Base-by-base conservation (phyloP, 2,888 invertebrate genomes). In the Tortricodes alternella region DNA sequence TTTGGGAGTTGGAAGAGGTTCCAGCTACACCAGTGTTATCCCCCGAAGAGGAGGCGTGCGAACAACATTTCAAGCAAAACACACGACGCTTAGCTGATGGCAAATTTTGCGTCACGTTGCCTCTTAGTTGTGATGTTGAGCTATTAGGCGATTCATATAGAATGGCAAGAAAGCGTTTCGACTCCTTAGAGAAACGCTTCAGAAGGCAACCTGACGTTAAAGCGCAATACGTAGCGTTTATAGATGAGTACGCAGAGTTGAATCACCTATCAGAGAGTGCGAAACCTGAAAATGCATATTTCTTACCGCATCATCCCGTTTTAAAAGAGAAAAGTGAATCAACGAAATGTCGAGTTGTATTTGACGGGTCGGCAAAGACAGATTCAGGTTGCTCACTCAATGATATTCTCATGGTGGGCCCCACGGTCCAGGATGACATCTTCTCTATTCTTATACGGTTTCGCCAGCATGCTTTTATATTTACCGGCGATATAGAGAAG, bases 401-500 rank as follows among this genome's bases (percentile, higher is more conserved):
- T 44, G 71, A 76, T 6, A 53, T 60, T 0, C 60, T 74, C 11
- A 57, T 65, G 52, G 62, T 68, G 1, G 78, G 80, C 0, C 74
- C 78, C 1, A 62, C 58, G 0, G 41, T 77, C 0, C 74, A 79
- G 39, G 63, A 66, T 7, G 70, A 74, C 21, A 53, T 80, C 1
- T 61, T 69, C 27, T 53, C 63, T 9, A 66, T 76, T 23, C 41
- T 82, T 2, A n/a, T 71, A 3, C 50, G 70, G 7, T 73, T 73
- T 58, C 51, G 78, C 3, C 56, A 58, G 1, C 65, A 73, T 56
- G 50, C 52, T 0, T 60, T 66, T 21, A 71, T 70, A 0, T 62
- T 81, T 16, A 67, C 68, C 5, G 73, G 72, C 0, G 78, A 80
- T 46, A 70, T 83, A 19, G 65, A 60, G 15, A 76, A 78, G 59